Evolutionary conservation across 2,113 vertebrate species (phyloP).

Genomic region (Ciconia maguari): DNA sequence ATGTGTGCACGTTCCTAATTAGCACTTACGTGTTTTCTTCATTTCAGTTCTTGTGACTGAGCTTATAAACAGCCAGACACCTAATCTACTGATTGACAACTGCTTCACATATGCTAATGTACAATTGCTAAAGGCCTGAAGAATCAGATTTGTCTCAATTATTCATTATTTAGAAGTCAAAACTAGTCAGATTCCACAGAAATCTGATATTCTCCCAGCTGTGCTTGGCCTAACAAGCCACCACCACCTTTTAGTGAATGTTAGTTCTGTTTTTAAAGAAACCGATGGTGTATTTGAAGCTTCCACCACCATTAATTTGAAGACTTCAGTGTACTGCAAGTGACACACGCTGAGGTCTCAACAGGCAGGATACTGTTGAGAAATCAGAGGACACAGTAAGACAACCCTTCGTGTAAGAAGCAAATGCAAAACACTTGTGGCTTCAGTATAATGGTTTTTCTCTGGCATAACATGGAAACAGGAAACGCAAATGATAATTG

Average conservation of each 20-base stretch:
- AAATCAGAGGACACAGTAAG: constrained; percentile 8
- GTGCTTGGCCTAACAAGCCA: not conserved
- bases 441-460: constrained; percentile 39
- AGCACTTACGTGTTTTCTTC: not conserved
- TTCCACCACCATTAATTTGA: not conserved
- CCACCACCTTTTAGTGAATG: not conserved
- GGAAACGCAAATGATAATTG: constrained; percentile 33
- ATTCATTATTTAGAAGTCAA: not conserved
- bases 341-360: not conserved
- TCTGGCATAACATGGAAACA: constrained; percentile 45
- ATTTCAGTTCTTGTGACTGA: not conserved
- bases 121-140: not conserved
- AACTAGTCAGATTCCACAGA: not conserved
- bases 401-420: constrained; percentile 30
- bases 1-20: not conserved
- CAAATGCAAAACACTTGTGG: constrained; percentile 64
- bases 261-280: not conserved
- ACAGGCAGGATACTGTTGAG: not conserved
- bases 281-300: not conserved
- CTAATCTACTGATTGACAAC: not conserved
- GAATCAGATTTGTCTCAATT: not conserved
- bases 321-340: not conserved
- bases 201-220: not conserved
- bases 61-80: not conserved
- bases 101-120: not conserved